These are phyloP conservation scores for Smithornis capensis DNA, from an alignment of 2,113 vertebrate species.

Conservation along the genomic window DNA sequence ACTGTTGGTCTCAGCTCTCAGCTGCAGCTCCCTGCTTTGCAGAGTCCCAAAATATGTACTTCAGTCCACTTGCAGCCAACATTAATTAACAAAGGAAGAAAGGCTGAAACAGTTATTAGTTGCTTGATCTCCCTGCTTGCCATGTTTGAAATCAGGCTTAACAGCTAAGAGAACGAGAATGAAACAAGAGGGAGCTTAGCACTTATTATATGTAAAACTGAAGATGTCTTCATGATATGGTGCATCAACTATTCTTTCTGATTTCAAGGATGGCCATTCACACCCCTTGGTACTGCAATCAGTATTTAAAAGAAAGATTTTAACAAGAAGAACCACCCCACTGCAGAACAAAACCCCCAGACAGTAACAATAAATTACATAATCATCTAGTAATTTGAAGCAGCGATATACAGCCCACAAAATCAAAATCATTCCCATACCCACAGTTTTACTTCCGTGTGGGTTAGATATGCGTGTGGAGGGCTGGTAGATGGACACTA, in stretches of 20 bases:
- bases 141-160: not conserved
- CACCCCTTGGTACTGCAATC: not conserved
- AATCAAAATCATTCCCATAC: conserved; percentile 31
- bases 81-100: not conserved
- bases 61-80: not conserved
- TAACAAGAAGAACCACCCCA: not conserved
- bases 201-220: not conserved
- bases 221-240: not conserved
- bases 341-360: conserved; percentile 24
- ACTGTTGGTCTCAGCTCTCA: not conserved
- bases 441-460: not conserved
- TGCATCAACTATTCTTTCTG: not conserved
- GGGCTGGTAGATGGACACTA: not conserved
- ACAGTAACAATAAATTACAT: conserved; percentile 34
- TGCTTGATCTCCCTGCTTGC: not conserved
- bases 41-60: not conserved
- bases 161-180: not conserved
- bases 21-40: not conserved
- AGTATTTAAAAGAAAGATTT: not conserved
- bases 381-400: conserved; percentile 52
- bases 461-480: not conserved
- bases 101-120: not conserved
- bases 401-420: conserved; percentile 44
- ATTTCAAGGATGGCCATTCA: not conserved
- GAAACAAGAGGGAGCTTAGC: not conserved